phyloP scores from a whole-genome alignment of 1,140 invertebrate genomes.

The Zaprionus vittiger region DNA sequence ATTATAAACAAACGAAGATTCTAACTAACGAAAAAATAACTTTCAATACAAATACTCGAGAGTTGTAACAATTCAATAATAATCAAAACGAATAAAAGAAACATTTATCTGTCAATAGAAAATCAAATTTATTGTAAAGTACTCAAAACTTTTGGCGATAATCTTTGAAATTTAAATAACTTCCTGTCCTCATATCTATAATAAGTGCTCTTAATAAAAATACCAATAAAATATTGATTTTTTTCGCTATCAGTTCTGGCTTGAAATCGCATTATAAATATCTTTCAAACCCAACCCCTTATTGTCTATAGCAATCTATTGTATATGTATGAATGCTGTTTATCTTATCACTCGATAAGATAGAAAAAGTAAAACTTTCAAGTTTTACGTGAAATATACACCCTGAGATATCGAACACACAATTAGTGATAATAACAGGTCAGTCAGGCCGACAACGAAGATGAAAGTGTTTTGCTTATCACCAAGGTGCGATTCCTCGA shows the following conservation, averaged over 20 bases:
- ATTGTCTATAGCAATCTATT: neutral
- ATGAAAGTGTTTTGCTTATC: constrained; percentile 16
- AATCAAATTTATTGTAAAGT: too few species aligned
- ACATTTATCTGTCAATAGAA: too few species aligned
- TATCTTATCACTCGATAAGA: constrained; percentile 38
- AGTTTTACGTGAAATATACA: constrained; percentile 8
- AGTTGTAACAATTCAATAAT: too few species aligned
- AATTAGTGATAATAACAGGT: constrained; percentile 12
- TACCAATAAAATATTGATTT: constrained; percentile 15
- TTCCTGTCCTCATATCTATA: neutral
- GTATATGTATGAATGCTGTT: neutral
- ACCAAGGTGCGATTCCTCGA: neutral
- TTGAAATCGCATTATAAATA: constrained; percentile 3
- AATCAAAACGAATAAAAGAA: too few species aligned
- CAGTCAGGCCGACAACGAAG: neutral
- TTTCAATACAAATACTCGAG: too few species aligned
- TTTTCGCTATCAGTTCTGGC: constrained; percentile 10
- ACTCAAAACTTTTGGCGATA: too few species aligned
- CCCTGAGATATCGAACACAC: constrained; percentile 2
- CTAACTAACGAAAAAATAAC: too few species aligned
- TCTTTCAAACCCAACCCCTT: neutral
- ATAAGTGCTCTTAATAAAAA: neutral
- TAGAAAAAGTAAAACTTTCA: constrained; percentile 15
- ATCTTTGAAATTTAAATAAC: neutral
- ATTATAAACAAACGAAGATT: too few species aligned